Base-by-base conservation (phyloP, 2,888 invertebrate genomes). In the Sphecodes monilicornis region DNA sequence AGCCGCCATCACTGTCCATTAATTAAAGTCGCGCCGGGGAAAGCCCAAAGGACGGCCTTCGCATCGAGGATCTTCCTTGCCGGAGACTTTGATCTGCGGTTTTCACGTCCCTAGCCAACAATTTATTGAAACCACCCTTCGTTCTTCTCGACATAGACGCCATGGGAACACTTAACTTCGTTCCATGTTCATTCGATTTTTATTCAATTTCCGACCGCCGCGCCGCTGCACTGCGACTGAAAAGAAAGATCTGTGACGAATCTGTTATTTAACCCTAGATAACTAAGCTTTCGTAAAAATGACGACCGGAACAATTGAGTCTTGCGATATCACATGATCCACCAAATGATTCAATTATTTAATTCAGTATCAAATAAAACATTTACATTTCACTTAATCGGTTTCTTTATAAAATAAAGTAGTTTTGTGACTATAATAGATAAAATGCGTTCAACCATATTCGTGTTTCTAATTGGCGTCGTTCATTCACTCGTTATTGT, bases 1-100 rank as follows among this genome's bases (percentile, higher is more conserved):
- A 76, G 57, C 82, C 29, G 66, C 54, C 32, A 57, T 79, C 76
- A 66, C 54, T 79, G 84, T 84, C 84, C 79, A 85, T 85, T 85
- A 85, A 85, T 85, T 85, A 85, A 72, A 84, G 78, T n/a, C 36
- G 64, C 72, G 57, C 26, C 26, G 71, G 26, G 66, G 75, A 66
- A 80, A 73, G 60, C 76, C 54, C 41, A 73, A 68, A 83, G 50
- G 73, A 43, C 39, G 73, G 57, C 73, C 77, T 77, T 77, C 76
- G 84, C 77, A 43, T 83, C 84, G 84, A 70, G 70, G n/a, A 83
- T 77, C 73, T 74, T 70, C 83, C 77, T 70, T 70, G n/a, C 77
- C 77, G 54, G 83, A 77, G 84, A 84, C 84, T 73, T 69, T 82
- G 83, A 83, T 82, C 82, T 26, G 60, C 75, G 54, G 39, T 54